Evolutionary conservation across 2,888 invertebrate species (phyloP).

Genomic region (Drosophila siamana): DNA sequence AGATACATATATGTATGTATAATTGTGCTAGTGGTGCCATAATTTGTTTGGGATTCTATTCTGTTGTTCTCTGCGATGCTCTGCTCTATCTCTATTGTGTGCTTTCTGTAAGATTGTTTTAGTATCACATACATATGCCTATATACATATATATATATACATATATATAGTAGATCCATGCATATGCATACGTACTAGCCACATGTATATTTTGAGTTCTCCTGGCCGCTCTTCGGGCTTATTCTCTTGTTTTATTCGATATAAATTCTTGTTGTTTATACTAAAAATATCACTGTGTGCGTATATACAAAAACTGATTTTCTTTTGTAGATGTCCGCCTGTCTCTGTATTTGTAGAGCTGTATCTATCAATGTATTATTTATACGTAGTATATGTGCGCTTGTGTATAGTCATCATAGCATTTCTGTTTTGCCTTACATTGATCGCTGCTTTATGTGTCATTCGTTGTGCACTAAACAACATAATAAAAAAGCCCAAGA

Average conservation of each 20-base stretch:
- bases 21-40: slow-evolving; percentile 47
- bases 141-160: slow-evolving; percentile 22
- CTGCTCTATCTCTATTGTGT: slow-evolving; percentile 41
- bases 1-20: slow-evolving; percentile 1
- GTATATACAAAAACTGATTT: slow-evolving; percentile 56
- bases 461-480: slow-evolving; percentile 57
- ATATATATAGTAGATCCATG: too few relatives aligned
- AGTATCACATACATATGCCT: slow-evolving; percentile 41
- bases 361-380: slow-evolving; percentile 1
- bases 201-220: slow-evolving; percentile 34
- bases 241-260: slow-evolving; percentile 46
- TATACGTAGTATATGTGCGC: slow-evolving; percentile 2
- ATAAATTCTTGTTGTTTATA: slow-evolving; percentile 77
- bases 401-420: slow-evolving; percentile 22
- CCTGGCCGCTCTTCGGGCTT: slow-evolving; percentile 36
- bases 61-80: slow-evolving; percentile 48
- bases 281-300: slow-evolving; percentile 81
- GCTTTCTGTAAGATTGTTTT: slow-evolving; percentile 60
- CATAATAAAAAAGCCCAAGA: slow-evolving; percentile 53
- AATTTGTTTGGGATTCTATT: slow-evolving; percentile 55
- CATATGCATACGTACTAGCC: slow-evolving; percentile 18
- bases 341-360: slow-evolving; percentile 4
- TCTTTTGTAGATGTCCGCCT: slow-evolving; percentile 46
- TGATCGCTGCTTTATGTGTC: slow-evolving; percentile 67
- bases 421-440: slow-evolving; percentile 48